Evolutionary conservation across 2,888 invertebrate genomes (phyloP), one percentile per base, ranked within the genome.

Genomic region (Parthenolecanium corni): DNA sequence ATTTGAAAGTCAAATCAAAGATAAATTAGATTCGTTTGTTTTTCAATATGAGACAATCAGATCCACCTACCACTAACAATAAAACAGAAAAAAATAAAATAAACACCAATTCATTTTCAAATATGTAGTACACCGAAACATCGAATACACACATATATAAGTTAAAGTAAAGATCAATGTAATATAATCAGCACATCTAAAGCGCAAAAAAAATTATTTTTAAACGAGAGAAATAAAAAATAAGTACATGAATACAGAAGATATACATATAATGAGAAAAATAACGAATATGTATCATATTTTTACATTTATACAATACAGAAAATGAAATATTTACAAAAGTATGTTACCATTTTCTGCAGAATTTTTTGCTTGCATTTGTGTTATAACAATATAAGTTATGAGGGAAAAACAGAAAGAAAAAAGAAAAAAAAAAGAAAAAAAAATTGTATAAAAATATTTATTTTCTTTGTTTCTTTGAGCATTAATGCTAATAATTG

Each of bases 151-250:
- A 58, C 58, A 58, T 58, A 58, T 9, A 31, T 31, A n/a, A n/a
- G n/a, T n/a, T 57, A 57, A 57, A 57, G 57, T 57, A 58, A 58
- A 58, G 58, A 58, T 58, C 58, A 47, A 46, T 25, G 58, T 47
- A 58, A 58, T 58, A 58, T 58, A 58, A 36, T 58, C 58, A 44
- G 58, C 58, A 58, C 58, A 58, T 58, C 58, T 58, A 58, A 58
- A 58, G 58, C 58, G 25, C 46, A 58, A 56, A 44, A 56, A 44
- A 44, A 58, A 56, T 9, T 21, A 11, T 47, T 23, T 46, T 31
- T 46, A 36, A 24, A 20, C 36, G 36, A 46, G 21, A 23, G 21
- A 14, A 49, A 47, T 44, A 42, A 58, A 47, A 58, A 58, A 31
- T 46, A 58, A 14, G 31, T 36, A 36, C 25, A 25, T 31, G 16